Evolutionary conservation across 2,113 vertebrate species (phyloP), one percentile per base, ranked within the genome.

Genomic region (Pitta sordida): DNA sequence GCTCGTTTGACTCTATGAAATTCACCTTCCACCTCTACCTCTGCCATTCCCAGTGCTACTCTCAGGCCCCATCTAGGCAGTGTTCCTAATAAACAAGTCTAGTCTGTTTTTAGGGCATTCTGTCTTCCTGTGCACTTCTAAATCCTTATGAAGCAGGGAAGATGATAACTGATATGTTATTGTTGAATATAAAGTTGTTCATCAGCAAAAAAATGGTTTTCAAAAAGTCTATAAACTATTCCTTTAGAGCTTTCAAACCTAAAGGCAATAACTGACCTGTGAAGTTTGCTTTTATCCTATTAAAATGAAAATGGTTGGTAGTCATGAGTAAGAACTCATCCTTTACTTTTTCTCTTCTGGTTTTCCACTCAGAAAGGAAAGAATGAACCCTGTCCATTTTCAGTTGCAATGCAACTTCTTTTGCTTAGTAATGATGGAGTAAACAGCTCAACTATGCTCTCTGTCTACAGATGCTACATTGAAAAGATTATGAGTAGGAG

Each of bases 271-370:
- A 41, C 41, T 83, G 78, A 85, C 93, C 56, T 93, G 65, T 91
- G 55, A 93, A 71, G 65, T 75, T 86, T 37, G 26, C 53, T 71
- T 62, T 90, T 77, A 77, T 62, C 36, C 41, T 95, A 29, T 92
- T 92, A 85, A 91, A 96, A 88, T 90, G 44, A 91, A 95, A 91
- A 76, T 79, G 23, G 11, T 41, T 87, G 5, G 77, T 30, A 58
- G 27, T 68, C 52, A 86, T 59, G 24, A 91, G 8, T 83, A 68
- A 55, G 59, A 92, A 34, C 34, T 92, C 24, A 44, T 94, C 13
- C 74, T 94, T 77, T 55, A 75, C 10, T 29, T 41, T 91, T 91
- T 67, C n/a, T 77, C 11, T 29, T 41, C 43, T 77, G 34, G 3
- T 51, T 83, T 96, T 84, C 56, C 39, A 58, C 22, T 5, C 1